Conservation (phyloP, 1,140 invertebrate genomes). For the Drosophila paulistorum region DNA sequence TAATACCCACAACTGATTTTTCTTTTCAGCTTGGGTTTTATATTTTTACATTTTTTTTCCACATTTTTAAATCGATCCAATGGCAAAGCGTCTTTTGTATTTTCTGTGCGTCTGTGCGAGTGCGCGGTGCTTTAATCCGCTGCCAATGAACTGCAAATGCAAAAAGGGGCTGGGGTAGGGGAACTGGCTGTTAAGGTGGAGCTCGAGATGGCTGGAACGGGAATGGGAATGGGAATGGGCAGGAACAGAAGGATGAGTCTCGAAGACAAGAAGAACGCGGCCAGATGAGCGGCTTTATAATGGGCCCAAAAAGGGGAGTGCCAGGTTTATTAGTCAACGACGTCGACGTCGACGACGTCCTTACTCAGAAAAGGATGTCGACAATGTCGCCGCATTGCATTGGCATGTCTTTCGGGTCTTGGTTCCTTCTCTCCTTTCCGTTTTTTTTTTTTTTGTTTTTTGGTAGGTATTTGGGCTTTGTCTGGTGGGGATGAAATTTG, state of each 20-base stretch:
- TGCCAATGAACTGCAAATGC: constrained; percentile 79
- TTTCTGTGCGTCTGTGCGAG: constrained; percentile 54
- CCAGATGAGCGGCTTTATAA: constrained; percentile 71
- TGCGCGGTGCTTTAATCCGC: constrained; percentile 78
- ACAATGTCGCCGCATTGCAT: constrained; percentile 61
- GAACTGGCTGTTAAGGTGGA: background rate
- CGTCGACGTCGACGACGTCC: constrained; percentile 33
- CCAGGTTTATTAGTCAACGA: constrained; percentile 64
- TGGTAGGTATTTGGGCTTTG: constrained; percentile 72
- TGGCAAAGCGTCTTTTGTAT: constrained; percentile 75
- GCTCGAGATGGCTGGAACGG: constrained; percentile 28
- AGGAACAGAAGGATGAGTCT: constrained; percentile 3
- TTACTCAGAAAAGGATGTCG: constrained; percentile 67
- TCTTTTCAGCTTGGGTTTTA: constrained; percentile 49
- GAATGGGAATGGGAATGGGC: background rate
- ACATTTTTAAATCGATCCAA: constrained; percentile 82
- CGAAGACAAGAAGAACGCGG: constrained; percentile 27
- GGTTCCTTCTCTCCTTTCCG: background rate
- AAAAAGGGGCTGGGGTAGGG: constrained; percentile 15
- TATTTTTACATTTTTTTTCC: constrained; percentile 39
- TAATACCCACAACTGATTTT: constrained; percentile 79
- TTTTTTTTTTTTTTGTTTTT: constrained; percentile 40
- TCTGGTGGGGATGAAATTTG: constrained; percentile 82
- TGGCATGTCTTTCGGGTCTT: constrained; percentile 42
- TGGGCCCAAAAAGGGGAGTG: constrained; percentile 19